Conservation (phyloP, 1,140 invertebrate species). For the Scaptomyza pallida region DNA sequence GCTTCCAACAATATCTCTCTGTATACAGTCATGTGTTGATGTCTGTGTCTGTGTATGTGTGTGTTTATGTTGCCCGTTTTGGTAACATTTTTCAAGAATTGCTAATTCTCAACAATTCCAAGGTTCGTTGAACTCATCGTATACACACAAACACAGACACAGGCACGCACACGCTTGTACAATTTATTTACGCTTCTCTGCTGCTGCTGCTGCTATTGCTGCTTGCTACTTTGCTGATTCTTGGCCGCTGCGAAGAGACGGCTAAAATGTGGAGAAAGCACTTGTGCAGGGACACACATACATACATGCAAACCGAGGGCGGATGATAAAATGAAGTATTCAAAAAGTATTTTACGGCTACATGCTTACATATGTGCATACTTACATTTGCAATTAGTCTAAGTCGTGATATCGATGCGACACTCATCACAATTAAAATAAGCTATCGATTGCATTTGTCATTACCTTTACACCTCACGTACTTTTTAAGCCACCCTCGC, state of each 20-base stretch:
- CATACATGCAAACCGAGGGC: slow-evolving; percentile 32
- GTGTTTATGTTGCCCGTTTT: slow-evolving; percentile 74
- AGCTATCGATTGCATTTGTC: background rate
- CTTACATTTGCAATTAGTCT: background rate
- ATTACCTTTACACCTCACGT: slow-evolving; percentile 27
- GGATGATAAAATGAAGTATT: slow-evolving; percentile 21
- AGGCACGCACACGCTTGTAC: slow-evolving; percentile 47
- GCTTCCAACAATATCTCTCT: slow-evolving; percentile 41
- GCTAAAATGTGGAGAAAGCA: slow-evolving; percentile 78
- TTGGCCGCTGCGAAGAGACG: slow-evolving; percentile 45
- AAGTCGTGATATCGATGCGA: slow-evolving; percentile 24
- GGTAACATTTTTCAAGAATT: slow-evolving; percentile 82
- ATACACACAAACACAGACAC: slow-evolving; percentile 54
- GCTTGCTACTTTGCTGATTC: slow-evolving; percentile 61
- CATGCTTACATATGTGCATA: background rate
- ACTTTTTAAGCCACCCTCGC: slow-evolving; percentile 49
- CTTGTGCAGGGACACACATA: slow-evolving; percentile 58
- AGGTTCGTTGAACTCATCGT: slow-evolving; percentile 79
- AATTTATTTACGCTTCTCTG: slow-evolving; percentile 74
- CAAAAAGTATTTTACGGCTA: background rate
- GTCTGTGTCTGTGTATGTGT: slow-evolving; percentile 39
- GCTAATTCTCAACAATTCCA: slow-evolving; percentile 81
- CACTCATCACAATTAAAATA: slow-evolving; percentile 4
- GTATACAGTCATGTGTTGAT: slow-evolving; percentile 30
- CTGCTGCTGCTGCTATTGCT: slow-evolving; percentile 53